Percentiles rank a stretch among this genome's conserved stretches.
phyloP scores from a whole-genome alignment of 2,797 vertebrate genomes.

The Balearica regulorum region DNA sequence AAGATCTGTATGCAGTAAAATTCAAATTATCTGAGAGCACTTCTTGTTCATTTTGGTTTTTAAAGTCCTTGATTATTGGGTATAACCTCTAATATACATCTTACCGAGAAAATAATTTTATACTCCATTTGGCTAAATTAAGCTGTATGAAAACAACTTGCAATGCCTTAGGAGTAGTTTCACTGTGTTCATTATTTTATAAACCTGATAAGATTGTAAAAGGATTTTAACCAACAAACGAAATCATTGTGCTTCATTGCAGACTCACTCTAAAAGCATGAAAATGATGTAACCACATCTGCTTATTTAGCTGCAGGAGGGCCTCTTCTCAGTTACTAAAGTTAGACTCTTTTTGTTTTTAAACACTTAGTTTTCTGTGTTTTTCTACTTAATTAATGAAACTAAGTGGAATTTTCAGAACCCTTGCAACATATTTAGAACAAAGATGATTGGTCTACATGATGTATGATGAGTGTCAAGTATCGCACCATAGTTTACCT shows the following conservation, averaged over 20 bases:
- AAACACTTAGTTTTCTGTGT: background rate
- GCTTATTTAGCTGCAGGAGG: background rate
- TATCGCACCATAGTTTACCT: background rate
- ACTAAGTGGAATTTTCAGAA: background rate
- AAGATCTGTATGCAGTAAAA: background rate
- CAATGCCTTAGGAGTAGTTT: background rate
- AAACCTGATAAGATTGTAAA: background rate
- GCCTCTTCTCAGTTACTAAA: background rate
- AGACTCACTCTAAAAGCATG: background rate
- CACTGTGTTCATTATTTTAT: background rate
- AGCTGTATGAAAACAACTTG: background rate
- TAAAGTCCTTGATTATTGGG: background rate
- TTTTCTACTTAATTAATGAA: background rate
- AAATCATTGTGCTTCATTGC: background rate
- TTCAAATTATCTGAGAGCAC: background rate
- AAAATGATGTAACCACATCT: background rate
- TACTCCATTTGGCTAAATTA: background rate
- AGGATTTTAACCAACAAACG: background rate
- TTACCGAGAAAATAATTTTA: background rate
- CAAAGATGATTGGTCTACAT: background rate
- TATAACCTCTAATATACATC: background rate
- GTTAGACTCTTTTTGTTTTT: background rate
- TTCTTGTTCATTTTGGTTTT: background rate
- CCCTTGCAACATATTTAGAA: background rate
- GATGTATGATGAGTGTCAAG: background rate